These are phyloP conservation scores for Rhinolophus sinicus DNA, from an alignment of 2,113 vertebrate genomes.

Conservation along the genomic window DNA sequence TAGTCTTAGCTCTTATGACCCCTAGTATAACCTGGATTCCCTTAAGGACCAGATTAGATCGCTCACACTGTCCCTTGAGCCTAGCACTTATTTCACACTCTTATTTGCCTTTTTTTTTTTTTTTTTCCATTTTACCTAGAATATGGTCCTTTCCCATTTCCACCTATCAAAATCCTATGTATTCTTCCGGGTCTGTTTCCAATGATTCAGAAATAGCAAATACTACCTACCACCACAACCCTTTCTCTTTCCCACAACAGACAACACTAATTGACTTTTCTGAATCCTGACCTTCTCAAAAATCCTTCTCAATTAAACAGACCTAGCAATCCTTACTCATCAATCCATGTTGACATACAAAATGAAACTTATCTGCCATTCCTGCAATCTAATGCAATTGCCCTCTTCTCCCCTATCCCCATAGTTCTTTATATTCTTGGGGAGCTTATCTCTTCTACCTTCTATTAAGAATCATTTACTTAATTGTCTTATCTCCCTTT, in stretches of 20 bases:
- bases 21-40: not conserved
- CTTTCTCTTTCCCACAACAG: not conserved
- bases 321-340: not conserved
- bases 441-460: constrained; percentile 20
- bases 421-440: not conserved
- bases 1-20: not conserved
- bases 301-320: not conserved
- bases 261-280: not conserved
- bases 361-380: constrained; percentile 34
- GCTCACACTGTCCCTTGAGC: not conserved
- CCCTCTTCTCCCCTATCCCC: not conserved
- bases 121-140: not conserved
- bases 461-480: constrained; percentile 37
- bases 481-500: constrained; percentile 41
- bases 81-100: not conserved
- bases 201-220: constrained; percentile 17
- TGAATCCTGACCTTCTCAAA: constrained; percentile 34
- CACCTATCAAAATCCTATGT: not conserved
- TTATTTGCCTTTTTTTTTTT: not conserved
- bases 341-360: not conserved
- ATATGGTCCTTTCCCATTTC: not conserved
- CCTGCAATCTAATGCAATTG: constrained; percentile 27
- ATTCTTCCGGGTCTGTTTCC: constrained; percentile 6
- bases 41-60: not conserved
- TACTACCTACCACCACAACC: not conserved